Base-by-base conservation (phyloP, 2,113 vertebrate species). In the Tonatia bakeri region DNA sequence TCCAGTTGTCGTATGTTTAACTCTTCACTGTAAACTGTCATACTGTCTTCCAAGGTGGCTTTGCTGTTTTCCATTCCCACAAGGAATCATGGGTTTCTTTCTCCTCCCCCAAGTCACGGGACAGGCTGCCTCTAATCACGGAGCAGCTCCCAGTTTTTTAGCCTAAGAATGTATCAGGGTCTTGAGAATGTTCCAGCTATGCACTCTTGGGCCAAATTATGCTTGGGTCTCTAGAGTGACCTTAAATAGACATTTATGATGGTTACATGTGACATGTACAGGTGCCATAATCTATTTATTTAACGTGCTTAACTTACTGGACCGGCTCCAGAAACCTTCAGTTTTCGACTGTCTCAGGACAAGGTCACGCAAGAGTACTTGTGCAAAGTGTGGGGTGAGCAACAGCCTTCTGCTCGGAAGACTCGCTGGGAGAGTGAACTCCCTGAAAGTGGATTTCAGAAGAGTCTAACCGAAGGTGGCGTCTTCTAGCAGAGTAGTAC, bases 221-320 rank as follows among this genome's bases (percentile, higher is more conserved):
- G 38, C 56, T 94, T 84, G 83, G 33, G 54, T 96, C 81, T 84
- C 59, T 36, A 12, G 5, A 64, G 43, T 54, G 47, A 84, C 65
- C n/a, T 67, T 92, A 64, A 64, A 64, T 24, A 83, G 91, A 43
- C 70, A 76, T 61, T 90, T 76, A 64, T 45, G 70, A 43, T 5
- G 12, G 45, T 83, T 65, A 79, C 12, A 38, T 2, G 90, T 59
- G 33, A 43, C 59, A 50, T 52, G 19, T 33, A 69, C 64, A 33
- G 45, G 3, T 75, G 85, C 91, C 69, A 76, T 97, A 89, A 90
- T 90, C 87, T 90, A 91, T 81, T 96, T 84, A 90, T 86, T 86
- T 94, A 38, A 94, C 90, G 65, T 65, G 69, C 69, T 94, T 88
- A 67, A 54, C 36, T 87, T 43, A 24, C 52, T 73, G 67, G 76